These are phyloP conservation scores for Melanotaenia parkinsoni DNA, from an alignment of 2,797 vertebrate genomes.

Conservation along the genomic window DNA sequence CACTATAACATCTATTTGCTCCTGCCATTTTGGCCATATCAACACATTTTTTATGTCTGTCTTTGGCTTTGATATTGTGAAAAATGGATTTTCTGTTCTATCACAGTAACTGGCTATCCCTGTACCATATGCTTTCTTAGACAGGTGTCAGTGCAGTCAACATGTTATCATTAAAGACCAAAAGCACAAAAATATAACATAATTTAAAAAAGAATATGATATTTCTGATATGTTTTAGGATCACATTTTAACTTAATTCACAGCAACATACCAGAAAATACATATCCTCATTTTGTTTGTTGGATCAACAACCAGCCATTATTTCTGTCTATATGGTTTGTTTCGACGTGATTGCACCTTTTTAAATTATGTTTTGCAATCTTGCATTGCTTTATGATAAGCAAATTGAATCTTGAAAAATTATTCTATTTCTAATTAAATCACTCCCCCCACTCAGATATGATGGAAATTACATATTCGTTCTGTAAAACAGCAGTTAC, in stretches of 20 bases:
- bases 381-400: neutral
- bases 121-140: neutral
- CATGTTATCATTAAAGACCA: neutral
- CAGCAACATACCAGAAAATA: too few species aligned
- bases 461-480: neutral
- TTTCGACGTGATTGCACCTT: too few species aligned
- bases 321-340: too few species aligned
- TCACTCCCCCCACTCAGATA: neutral
- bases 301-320: too few species aligned
- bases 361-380: neutral
- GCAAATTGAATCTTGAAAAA: neutral
- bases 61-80: conserved; percentile 23
- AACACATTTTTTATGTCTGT: conserved; percentile 25
- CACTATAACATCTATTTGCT: conserved; percentile 22
- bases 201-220: neutral
- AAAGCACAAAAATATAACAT: neutral
- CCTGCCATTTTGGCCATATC: conserved; percentile 30
- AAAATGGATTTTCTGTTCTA: conserved; percentile 33
- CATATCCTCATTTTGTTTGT: too few species aligned
- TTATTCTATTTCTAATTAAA: neutral
- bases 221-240: neutral
- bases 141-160: neutral
- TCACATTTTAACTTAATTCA: neutral
- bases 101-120: conserved; percentile 2
- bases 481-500: conserved; percentile 17